These are phyloP conservation scores for Dioctria linearis DNA, from an alignment of 2,888 invertebrate genomes.

Conservation along the genomic window DNA sequence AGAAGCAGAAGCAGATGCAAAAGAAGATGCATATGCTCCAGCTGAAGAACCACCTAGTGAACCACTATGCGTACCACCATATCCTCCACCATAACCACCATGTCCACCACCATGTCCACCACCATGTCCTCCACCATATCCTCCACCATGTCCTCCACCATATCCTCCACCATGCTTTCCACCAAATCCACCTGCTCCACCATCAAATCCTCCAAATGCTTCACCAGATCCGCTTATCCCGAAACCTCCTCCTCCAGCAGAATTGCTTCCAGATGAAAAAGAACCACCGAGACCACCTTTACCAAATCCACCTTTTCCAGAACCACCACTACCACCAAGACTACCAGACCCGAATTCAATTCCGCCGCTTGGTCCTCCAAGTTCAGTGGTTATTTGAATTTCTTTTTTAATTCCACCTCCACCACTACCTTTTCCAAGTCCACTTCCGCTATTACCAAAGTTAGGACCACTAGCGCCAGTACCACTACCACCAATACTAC, in stretches of 20 bases:
- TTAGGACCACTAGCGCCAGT: neutral
- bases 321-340: neutral
- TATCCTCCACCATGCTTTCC: neutral
- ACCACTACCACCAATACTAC: neutral
- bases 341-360: neutral
- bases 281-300: neutral
- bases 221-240: neutral
- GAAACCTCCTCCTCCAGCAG: neutral
- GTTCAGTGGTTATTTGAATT: neutral
- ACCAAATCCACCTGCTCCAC: neutral
- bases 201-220: neutral
- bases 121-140: neutral
- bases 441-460: neutral
- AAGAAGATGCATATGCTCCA: neutral
- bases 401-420: neutral
- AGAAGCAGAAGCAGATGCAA: neutral
- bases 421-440: neutral
- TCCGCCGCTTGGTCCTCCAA: neutral
- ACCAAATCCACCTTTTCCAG: neutral
- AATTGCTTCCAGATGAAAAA: neutral
- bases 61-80: neutral
- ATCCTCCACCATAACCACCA: slow-evolving; percentile 1
- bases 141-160: neutral
- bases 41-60: neutral
- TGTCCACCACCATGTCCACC: slow-evolving; percentile 1